phyloP scores from a whole-genome alignment of 2,797 vertebrate species.

The Limnodromus scolopaceus region DNA sequence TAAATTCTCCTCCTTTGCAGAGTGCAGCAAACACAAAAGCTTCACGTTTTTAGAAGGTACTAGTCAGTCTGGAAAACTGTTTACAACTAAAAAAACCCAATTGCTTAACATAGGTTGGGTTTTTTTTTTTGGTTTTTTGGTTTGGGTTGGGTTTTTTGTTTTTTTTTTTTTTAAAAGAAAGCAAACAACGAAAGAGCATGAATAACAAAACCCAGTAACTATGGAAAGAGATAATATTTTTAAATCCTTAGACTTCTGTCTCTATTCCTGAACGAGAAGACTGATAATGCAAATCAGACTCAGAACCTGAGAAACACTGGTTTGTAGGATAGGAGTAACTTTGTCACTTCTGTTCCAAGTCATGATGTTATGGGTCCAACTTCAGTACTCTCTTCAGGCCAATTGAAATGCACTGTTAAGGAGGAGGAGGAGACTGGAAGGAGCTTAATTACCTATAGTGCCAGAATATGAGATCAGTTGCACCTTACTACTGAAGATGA shows the following conservation, averaged over 20 bases:
- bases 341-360: background rate
- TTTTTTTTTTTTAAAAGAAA: too few species aligned
- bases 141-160: background rate
- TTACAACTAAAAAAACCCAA: background rate
- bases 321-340: background rate
- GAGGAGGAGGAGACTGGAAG: background rate
- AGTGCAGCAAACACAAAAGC: background rate
- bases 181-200: too few species aligned
- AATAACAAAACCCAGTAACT: too few species aligned
- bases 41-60: background rate
- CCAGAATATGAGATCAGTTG: background rate
- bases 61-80: background rate
- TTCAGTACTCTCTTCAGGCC: background rate
- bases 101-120: background rate
- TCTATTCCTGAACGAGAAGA: background rate
- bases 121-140: background rate
- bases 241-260: background rate
- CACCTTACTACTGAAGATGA: background rate
- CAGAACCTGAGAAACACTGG: background rate
- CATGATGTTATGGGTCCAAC: too few species aligned
- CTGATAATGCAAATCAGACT: background rate
- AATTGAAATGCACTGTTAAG: background rate
- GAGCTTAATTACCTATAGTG: background rate
- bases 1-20: background rate
- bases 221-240: background rate